phyloP scores from a whole-genome alignment of 2,888 invertebrate genomes.

The Panzeria rudis region DNA sequence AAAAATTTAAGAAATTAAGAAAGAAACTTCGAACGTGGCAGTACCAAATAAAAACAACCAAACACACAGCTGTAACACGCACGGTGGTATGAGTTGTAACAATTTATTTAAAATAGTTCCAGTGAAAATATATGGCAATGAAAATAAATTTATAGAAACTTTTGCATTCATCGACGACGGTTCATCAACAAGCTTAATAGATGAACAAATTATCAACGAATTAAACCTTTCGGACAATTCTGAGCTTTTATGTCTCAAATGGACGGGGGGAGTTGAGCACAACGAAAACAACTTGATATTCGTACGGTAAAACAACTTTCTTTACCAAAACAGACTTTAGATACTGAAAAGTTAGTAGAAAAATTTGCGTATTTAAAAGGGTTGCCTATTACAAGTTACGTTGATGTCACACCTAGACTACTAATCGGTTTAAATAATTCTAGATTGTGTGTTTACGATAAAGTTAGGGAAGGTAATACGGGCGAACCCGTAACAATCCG shows the following conservation, averaged over 20 bases:
- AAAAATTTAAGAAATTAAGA: neutral
- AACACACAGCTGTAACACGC: neutral
- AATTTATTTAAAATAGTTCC: neutral
- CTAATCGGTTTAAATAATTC: conserved; percentile 43
- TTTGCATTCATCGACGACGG: neutral
- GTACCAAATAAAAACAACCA: neutral
- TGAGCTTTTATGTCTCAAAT: neutral
- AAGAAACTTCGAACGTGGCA: neutral
- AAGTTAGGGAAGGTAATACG: conserved; percentile 35
- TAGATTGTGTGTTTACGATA: conserved; percentile 31
- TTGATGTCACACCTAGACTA: conserved; percentile 20
- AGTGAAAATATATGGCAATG: neutral
- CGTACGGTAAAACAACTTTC: conserved; percentile 47
- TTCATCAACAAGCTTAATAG: neutral
- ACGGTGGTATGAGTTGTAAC: neutral
- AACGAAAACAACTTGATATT: conserved; percentile 12
- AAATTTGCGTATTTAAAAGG: conserved; percentile 16
- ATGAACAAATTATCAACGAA: neutral
- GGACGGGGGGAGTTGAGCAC: conserved; percentile 5
- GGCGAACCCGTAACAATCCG: conserved; percentile 27
- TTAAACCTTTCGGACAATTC: neutral
- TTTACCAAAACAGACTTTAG: conserved; percentile 39
- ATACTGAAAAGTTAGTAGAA: conserved; percentile 17
- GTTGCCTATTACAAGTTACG: conserved; percentile 20
- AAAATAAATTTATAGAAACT: neutral